Evolutionary conservation across 92 coral and sea anemone genomes (phyloP), one percentile per base, ranked within the genome.

Genomic region (Epizoanthus fatuus): DNA sequence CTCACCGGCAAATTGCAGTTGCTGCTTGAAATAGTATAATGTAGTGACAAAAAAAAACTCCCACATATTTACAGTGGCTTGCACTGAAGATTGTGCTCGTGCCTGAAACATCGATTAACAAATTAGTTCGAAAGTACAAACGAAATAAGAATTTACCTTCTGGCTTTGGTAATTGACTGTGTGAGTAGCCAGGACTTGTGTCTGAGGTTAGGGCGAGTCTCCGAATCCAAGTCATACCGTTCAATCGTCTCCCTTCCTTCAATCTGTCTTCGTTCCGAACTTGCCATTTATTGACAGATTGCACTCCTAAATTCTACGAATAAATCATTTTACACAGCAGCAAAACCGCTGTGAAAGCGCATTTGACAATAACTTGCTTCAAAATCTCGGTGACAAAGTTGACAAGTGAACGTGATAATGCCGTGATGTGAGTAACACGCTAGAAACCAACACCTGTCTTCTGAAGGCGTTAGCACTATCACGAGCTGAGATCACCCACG

Each of bases 221-320:
- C 95, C 10, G 88, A 87, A 58, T 56, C 66, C 4, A 53, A 77
- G 69, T 92, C 93, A 85, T 87, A 92, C 67, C 49, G 81, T 17
- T 74, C 45, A 0, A 85, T 49, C 0, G 92, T 88, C 67, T 94
- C 98, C 22, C 82, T 92, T 7, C 98, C 98, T n/a, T 94, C 98
- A 56, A 94, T 91, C 72, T 87, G 87, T 16, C 98, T 79, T 69
- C 57, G 63, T 37, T 74, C 79, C 69, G 93, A 90, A 38, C 81
- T 78, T 63, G 95, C 95, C 97, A 94, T 94, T 70, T 62, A 40
- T 75, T 29, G 29, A 32, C 58, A 11, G 79, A 25, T 14, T 37
- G 22, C 5, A 39, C 69, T 25, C 17, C 53, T 59, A 53, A 60
- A 9, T 17, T 57, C n/a, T 32, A 38, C 38, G 39, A 77, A 14